phyloP scores from a whole-genome alignment of 2,113 vertebrate genomes.

The Mesocricetus auratus region DNA sequence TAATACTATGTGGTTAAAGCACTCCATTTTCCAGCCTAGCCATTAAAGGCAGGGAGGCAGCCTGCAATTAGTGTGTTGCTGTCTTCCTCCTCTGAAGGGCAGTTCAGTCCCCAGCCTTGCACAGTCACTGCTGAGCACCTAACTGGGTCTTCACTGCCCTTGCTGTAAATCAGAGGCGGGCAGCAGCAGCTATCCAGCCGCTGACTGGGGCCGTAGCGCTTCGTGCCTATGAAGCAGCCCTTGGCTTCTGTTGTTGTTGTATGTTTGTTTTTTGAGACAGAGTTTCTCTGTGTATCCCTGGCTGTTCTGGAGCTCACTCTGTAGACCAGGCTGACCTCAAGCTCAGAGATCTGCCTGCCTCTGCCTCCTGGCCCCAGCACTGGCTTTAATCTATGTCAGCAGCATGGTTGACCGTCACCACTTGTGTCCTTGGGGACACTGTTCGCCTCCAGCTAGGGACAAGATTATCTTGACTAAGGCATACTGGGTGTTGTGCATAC shows the following conservation, averaged over 20 bases:
- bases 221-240: neutral
- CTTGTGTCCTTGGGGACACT: neutral
- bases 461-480: neutral
- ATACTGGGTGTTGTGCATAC: neutral
- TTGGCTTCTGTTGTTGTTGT: too few relatives aligned
- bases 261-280: too few relatives aligned
- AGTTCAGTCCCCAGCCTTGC: neutral
- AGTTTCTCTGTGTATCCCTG: too few relatives aligned
- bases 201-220: neutral
- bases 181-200: neutral
- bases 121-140: neutral
- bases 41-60: slow-evolving; percentile 53
- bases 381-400: neutral
- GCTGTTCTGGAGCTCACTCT: too few relatives aligned
- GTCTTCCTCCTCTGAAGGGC: neutral
- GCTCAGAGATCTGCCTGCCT: too few relatives aligned
- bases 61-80: slow-evolving; percentile 59
- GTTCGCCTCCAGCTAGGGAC: neutral
- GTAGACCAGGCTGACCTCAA: too few relatives aligned
- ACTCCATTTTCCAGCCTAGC: neutral
- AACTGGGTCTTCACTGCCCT: neutral
- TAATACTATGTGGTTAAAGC: slow-evolving; percentile 66
- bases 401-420: neutral
- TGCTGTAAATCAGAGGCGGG: neutral
- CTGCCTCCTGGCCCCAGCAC: neutral